Percentiles rank a stretch among this genome's conserved stretches.
Evolutionary conservation across 2,888 invertebrate genomes (phyloP).

Genomic region (Prionchulus punctatus): DNA sequence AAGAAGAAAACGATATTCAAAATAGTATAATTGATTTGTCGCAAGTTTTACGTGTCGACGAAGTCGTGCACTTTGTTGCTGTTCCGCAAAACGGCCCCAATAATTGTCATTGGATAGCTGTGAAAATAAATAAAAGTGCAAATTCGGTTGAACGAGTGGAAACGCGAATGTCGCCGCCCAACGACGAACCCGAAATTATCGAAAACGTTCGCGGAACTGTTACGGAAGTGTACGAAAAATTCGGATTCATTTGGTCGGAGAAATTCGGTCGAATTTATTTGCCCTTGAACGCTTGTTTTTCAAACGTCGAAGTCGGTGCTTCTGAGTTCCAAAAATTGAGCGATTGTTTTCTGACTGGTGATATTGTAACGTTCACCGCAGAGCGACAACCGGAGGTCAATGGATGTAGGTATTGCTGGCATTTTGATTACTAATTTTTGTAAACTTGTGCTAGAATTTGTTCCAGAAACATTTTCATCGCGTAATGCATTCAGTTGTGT

Average conservation of each 20-base stretch:
- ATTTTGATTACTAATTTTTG: not conserved
- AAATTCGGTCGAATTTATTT: not conserved
- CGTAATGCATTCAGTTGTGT: too few relatives aligned
- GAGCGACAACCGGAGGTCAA: not conserved
- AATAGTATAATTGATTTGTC: not conserved
- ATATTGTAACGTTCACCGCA: not conserved
- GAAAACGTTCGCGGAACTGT: not conserved
- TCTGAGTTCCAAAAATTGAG: not conserved
- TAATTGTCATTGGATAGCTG: slow-evolving; percentile 4
- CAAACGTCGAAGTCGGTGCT: not conserved
- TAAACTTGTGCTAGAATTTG: not conserved
- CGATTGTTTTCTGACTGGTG: not conserved
- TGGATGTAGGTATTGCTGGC: not conserved
- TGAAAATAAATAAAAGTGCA: not conserved
- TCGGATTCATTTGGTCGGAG: not conserved
- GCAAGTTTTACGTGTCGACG: slow-evolving; percentile 2
- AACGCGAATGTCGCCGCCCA: too few relatives aligned
- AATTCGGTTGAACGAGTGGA: not conserved
- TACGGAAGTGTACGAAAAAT: not conserved
- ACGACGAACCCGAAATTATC: not conserved
- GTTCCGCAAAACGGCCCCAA: not conserved
- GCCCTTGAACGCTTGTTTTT: not conserved
- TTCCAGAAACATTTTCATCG: not conserved
- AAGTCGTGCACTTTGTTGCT: slow-evolving; percentile 1
- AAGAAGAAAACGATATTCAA: too few relatives aligned